Evolutionary conservation across 1,140 invertebrate genomes (phyloP).

Genomic region (Aphelenchoides fujianensis): DNA sequence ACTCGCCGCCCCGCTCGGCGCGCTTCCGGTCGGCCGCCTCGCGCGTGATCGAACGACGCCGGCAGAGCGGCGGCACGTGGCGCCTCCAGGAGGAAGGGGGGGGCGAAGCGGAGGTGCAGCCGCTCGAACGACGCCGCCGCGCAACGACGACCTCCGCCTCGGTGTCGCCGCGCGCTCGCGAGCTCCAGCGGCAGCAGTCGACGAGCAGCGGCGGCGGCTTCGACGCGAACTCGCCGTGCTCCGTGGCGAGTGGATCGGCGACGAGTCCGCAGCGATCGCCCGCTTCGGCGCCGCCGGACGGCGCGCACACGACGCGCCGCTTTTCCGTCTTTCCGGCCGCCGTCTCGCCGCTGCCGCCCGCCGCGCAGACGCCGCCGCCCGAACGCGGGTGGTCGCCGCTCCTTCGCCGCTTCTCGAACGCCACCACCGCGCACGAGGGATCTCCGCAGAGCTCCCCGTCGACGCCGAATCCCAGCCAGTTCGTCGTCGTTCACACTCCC

Average conservation of each 20-base stretch:
- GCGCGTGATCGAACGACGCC: neutral
- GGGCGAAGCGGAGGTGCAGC: neutral
- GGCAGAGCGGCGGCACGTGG: neutral
- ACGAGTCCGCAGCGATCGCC: too few species aligned
- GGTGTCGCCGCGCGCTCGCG: too few species aligned
- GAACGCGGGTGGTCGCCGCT: neutral
- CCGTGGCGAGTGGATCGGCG: too few species aligned
- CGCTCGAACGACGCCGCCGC: neutral
- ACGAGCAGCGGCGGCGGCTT: too few species aligned
- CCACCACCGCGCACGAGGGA: neutral
- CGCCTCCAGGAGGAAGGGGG: neutral
- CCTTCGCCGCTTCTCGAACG: neutral
- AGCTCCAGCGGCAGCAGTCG: neutral
- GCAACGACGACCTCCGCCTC: neutral
- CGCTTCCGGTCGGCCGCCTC: neutral
- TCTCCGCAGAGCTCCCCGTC: neutral
- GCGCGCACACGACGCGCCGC: neutral
- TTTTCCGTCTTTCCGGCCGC: neutral
- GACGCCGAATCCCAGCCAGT: neutral
- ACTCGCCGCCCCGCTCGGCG: neutral
- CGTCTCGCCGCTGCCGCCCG: neutral
- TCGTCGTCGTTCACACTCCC: too few species aligned
- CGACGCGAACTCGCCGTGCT: too few species aligned
- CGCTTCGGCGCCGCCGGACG: too few species aligned
- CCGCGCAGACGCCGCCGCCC: neutral